A percentile compares a stretch with the other conserved stretches of the same genome.
phyloP scores from a whole-genome alignment of 2,888 invertebrate species.

The Camponotus fellah region DNA sequence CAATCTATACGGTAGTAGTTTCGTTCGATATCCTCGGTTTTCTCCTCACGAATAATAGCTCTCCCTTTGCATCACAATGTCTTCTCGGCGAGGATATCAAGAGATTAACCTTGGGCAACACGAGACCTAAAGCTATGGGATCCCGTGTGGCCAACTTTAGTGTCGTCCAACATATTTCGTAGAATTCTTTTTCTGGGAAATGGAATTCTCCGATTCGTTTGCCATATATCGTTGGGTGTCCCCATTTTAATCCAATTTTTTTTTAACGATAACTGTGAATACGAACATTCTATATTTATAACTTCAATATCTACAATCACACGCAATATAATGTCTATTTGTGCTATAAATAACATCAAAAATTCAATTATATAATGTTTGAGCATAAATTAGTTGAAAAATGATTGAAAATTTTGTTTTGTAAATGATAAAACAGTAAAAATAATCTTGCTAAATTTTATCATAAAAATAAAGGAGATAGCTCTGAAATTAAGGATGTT shows the following conservation, averaged over 20 bases:
- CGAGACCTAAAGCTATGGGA: constrained; percentile 45
- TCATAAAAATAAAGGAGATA: not conserved
- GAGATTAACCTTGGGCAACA: constrained; percentile 63
- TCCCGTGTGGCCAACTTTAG: constrained; percentile 38
- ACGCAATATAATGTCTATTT: not conserved
- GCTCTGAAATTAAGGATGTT: not conserved
- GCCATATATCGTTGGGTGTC: not conserved
- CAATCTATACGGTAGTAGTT: constrained; percentile 8
- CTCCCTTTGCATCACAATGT: constrained; percentile 47
- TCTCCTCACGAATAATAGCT: not conserved
- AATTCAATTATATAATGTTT: not conserved
- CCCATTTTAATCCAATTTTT: not conserved
- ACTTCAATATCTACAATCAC: not conserved
- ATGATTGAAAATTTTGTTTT: not conserved
- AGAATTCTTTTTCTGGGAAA: not conserved
- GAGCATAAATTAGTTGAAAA: not conserved
- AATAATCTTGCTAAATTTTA: not conserved
- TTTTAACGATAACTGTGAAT: not conserved
- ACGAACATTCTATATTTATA: not conserved
- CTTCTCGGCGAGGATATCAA: constrained; percentile 57
- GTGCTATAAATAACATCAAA: not conserved
- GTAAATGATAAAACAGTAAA: not conserved
- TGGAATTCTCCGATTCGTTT: not conserved
- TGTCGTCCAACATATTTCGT: constrained; percentile 40
- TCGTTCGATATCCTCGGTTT: constrained; percentile 32